phyloP scores from a whole-genome alignment of 2,113 vertebrate species.

The Ptilonorhynchus violaceus region DNA sequence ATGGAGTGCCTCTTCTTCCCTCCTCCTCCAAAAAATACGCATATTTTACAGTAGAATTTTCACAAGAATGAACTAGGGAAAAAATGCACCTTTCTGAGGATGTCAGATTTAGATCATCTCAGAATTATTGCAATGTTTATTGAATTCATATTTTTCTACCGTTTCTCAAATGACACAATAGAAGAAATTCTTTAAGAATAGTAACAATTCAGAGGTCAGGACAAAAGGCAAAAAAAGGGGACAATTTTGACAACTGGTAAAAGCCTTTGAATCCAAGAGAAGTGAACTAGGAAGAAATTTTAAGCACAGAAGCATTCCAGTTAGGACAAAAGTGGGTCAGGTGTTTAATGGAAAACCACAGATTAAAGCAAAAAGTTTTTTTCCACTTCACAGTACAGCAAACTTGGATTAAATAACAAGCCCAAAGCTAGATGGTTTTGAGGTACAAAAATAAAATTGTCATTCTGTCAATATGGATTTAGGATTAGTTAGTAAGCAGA shows the following conservation, averaged over 20 bases:
- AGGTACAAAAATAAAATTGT: background rate
- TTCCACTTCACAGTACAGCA: constrained; percentile 2
- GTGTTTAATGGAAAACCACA: constrained; percentile 45
- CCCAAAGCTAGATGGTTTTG: background rate
- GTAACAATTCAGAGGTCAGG: constrained; percentile 23
- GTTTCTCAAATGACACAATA: background rate
- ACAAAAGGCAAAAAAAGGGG: constrained; percentile 13
- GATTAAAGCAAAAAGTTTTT: constrained; percentile 6
- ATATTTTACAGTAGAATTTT: background rate
- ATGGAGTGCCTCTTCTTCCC: background rate
- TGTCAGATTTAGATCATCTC: background rate
- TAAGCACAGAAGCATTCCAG: constrained; percentile 21
- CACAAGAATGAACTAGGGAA: background rate
- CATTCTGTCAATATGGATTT: background rate
- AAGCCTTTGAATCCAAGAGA: constrained; percentile 29
- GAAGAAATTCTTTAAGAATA: constrained; percentile 7
- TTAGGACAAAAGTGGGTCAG: constrained; percentile 52
- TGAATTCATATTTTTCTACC: constrained; percentile 1
- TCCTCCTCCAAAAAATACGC: background rate
- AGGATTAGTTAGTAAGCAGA: background rate
- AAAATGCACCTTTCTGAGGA: background rate
- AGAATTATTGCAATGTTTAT: constrained; percentile 8
- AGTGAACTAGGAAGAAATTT: constrained; percentile 34
- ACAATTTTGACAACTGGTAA: background rate
- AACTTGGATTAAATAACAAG: constrained; percentile 3